phyloP scores from a whole-genome alignment of 1,140 invertebrate species.

The Aricia agestis region DNA sequence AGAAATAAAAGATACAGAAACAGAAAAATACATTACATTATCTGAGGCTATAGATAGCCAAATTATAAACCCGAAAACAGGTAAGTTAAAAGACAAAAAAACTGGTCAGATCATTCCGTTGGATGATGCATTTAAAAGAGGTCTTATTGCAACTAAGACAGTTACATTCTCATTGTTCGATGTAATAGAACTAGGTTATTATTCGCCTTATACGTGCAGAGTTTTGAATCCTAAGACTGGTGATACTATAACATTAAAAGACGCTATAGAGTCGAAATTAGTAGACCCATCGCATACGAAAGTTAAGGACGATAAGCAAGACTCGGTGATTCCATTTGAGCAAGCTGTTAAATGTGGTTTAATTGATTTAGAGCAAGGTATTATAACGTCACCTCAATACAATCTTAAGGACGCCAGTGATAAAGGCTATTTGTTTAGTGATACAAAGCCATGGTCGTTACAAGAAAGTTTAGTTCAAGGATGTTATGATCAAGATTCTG shows the following conservation, averaged over 20 bases:
- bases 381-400: constrained; percentile 82
- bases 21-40: constrained; percentile 81
- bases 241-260: constrained; percentile 81
- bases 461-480: constrained; percentile 91
- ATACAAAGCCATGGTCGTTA: constrained; percentile 86
- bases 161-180: constrained; percentile 84
- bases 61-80: constrained; percentile 82
- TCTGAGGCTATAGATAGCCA: constrained; percentile 81
- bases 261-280: constrained; percentile 84
- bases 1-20: constrained; percentile 86
- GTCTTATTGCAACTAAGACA: constrained; percentile 83
- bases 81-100: constrained; percentile 82
- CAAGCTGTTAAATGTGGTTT: constrained; percentile 83
- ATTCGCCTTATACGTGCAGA: constrained; percentile 83
- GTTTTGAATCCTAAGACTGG: constrained; percentile 89
- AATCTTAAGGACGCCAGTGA: constrained; percentile 86
- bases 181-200: constrained; percentile 87
- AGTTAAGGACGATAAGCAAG: constrained; percentile 85
- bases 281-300: constrained; percentile 83
- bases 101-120: constrained; percentile 81
- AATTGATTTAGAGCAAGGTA: constrained; percentile 82
- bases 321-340: constrained; percentile 80
- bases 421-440: constrained; percentile 86
- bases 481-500: constrained; percentile 86
- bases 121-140: constrained; percentile 82